Conservation (phyloP, 2,888 invertebrate species). For the Malthinus seriepunctatus region DNA sequence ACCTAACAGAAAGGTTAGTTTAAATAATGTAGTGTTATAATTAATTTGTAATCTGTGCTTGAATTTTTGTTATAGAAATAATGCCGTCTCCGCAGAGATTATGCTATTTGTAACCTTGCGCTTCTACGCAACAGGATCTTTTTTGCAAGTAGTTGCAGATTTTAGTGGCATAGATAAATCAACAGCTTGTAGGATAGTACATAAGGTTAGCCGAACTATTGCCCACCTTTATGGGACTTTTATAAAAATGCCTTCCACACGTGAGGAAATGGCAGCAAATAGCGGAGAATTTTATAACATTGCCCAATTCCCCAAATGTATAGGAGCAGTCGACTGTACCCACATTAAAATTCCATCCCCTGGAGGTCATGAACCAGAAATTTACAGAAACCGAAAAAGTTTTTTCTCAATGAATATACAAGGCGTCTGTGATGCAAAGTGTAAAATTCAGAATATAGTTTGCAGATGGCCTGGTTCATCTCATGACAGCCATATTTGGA, state of each 20-base stretch:
- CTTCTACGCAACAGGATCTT: conserved; percentile 15
- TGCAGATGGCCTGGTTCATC: conserved; percentile 38
- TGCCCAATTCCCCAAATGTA: conserved; percentile 13
- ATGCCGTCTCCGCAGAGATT: conserved; percentile 7
- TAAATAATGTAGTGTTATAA: too few species aligned
- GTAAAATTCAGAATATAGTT: conserved; percentile 35
- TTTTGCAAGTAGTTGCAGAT: conserved; percentile 15
- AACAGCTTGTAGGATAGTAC: conserved; percentile 10
- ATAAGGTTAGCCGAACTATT: conserved; percentile 12
- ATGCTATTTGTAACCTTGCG: conserved; percentile 6
- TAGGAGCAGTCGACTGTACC: conserved; percentile 23
- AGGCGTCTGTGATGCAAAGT: conserved; percentile 33
- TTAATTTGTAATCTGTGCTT: too few species aligned
- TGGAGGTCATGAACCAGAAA: conserved; percentile 36
- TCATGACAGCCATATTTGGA: conserved; percentile 18
- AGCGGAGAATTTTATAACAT: conserved; percentile 18
- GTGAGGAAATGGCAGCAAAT: conserved; percentile 6
- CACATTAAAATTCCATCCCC: conserved; percentile 15
- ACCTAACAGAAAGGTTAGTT: too few species aligned
- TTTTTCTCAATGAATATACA: conserved; percentile 40
- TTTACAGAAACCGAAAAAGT: conserved; percentile 37
- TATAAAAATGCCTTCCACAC: conserved; percentile 13
- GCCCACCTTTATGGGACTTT: background rate
- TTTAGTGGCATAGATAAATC: conserved; percentile 17
- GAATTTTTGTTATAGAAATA: too few species aligned